A percentile compares a stretch with the other conserved stretches of the same genome.
These are phyloP conservation scores for Bombus terrestris DNA, from an alignment of 1,140 invertebrate species.

Conservation along the genomic window DNA sequence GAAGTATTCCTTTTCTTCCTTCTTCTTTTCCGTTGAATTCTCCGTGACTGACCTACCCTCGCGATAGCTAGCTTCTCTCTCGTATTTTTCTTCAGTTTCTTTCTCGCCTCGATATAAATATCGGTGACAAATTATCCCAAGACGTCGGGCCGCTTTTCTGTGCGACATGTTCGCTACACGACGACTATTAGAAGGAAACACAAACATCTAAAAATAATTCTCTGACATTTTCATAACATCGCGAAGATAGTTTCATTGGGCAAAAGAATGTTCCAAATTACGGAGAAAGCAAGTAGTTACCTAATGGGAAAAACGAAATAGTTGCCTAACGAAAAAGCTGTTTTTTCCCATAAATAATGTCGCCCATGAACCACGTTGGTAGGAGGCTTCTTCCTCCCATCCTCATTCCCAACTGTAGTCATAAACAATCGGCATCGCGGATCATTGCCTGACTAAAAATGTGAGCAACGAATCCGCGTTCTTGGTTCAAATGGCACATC, in stretches of 20 bases:
- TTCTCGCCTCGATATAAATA: slow-evolving; percentile 35
- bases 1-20: not conserved
- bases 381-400: too few relatives aligned
- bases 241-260: accelerated
- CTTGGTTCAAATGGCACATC: too few relatives aligned
- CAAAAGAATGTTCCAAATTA: not conserved
- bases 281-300: too few relatives aligned
- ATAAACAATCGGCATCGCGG: too few relatives aligned
- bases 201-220: not conserved
- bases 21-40: not conserved
- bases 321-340: too few relatives aligned
- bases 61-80: not conserved
- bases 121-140: slow-evolving; percentile 30
- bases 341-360: too few relatives aligned
- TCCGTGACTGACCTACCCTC: slow-evolving; percentile 16
- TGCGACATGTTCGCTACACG: not conserved
- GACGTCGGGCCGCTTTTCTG: not conserved
- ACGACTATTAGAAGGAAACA: not conserved
- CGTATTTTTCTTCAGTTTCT: slow-evolving; percentile 8
- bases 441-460: too few relatives aligned
- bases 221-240: too few relatives aligned
- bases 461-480: too few relatives aligned
- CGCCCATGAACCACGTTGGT: too few relatives aligned
- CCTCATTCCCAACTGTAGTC: too few relatives aligned
- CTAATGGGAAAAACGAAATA: too few relatives aligned